These are phyloP conservation scores for Acanthornis magna DNA, from an alignment of 2,797 vertebrate species.

Conservation along the genomic window DNA sequence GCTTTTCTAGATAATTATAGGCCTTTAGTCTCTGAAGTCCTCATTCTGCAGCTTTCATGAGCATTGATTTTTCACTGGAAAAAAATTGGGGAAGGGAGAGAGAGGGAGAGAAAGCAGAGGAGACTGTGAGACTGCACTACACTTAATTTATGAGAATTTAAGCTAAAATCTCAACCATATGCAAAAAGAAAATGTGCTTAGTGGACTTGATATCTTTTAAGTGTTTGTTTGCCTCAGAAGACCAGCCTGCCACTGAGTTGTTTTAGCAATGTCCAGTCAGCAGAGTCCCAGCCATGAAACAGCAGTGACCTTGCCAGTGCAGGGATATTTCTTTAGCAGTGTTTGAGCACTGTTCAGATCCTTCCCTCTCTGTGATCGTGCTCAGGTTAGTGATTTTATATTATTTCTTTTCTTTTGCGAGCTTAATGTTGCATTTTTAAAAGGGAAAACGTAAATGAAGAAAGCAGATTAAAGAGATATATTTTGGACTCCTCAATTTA, in stretches of 20 bases:
- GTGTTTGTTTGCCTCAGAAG: neutral
- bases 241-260: neutral
- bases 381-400: neutral
- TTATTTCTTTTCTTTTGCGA: neutral
- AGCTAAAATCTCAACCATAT: neutral
- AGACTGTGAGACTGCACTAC: neutral
- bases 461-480: neutral
- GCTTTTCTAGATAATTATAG: neutral
- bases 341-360: neutral
- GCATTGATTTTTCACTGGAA: neutral
- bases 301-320: neutral
- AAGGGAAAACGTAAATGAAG: neutral
- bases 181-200: neutral
- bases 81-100: neutral
- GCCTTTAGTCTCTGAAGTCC: neutral
- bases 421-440: neutral
- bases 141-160: neutral
- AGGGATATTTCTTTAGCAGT: neutral
- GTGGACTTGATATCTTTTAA: neutral
- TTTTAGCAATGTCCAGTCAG: slow-evolving; percentile 4
- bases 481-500: neutral
- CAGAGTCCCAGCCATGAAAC: neutral
- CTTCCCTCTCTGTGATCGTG: neutral
- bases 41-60: neutral
- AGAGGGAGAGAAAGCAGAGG: neutral